Evolutionary conservation across 23 tunicate genomes (phyloP).

Genomic region (Clavelina lepadiformis): DNA sequence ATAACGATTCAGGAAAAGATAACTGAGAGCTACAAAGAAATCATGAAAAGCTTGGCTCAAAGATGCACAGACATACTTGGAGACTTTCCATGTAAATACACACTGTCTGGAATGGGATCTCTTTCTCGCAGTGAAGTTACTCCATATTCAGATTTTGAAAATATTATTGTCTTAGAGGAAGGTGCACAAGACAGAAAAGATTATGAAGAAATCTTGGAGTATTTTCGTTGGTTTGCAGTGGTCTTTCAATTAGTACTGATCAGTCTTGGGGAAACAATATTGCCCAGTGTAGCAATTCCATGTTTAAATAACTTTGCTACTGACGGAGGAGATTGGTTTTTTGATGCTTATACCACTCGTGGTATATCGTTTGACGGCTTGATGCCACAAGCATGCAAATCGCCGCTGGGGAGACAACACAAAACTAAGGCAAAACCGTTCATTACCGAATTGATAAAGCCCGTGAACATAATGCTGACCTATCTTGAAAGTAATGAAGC

Average conservation of each 20-base stretch:
- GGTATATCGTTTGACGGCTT: conserved; percentile 9
- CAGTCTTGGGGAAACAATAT: conserved; percentile 2
- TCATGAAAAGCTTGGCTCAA: not conserved
- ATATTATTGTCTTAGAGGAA: conserved; percentile 7
- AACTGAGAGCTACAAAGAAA: not conserved
- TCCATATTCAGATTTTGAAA: too few species aligned
- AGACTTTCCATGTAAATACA: not conserved
- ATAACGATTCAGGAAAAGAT: too few species aligned
- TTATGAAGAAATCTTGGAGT: not conserved
- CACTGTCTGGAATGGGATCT: not conserved
- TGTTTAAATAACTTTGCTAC: conserved; percentile 4
- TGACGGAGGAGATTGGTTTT: not conserved
- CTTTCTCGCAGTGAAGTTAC: conserved; percentile 4
- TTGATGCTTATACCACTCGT: conserved; percentile 3
- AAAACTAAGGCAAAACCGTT: not conserved
- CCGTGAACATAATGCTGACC: conserved; percentile 8
- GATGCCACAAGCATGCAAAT: too few species aligned
- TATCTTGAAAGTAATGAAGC: conserved; percentile 4
- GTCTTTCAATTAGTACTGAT: conserved; percentile 1
- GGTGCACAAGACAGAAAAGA: not conserved
- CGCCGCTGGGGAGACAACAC: too few species aligned
- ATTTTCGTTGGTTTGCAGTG: conserved; percentile 13
- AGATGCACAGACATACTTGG: too few species aligned
- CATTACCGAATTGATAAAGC: conserved; percentile 15
- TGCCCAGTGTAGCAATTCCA: conserved; percentile 5